Evolutionary conservation across 2,797 vertebrate species (phyloP).

Genomic region (Etheostoma perlongum): DNA sequence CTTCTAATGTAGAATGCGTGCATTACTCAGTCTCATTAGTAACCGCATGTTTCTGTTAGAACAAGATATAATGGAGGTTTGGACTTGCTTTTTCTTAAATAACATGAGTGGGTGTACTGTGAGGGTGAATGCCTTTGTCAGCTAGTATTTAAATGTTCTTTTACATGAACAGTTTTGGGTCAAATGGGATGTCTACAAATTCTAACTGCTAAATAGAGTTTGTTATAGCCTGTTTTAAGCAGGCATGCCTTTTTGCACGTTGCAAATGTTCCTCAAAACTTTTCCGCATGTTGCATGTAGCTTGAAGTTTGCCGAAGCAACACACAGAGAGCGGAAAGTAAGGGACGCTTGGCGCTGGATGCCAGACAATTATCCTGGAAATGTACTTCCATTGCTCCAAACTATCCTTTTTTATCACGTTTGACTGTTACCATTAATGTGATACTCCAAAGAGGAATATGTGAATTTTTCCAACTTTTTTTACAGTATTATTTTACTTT

Average conservation of each 20-base stretch:
- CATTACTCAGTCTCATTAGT: constrained; percentile 69
- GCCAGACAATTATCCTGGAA: too few relatives aligned
- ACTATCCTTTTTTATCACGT: too few relatives aligned
- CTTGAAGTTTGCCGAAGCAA: too few relatives aligned
- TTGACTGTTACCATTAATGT: neutral
- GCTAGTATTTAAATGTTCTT: constrained; percentile 49
- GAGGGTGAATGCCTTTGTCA: constrained; percentile 52
- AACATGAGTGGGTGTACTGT: constrained; percentile 34
- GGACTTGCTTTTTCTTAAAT: constrained; percentile 57
- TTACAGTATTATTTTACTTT: neutral
- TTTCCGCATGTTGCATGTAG: too few relatives aligned
- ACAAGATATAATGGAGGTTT: constrained; percentile 57
- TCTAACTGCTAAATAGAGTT: constrained; percentile 20
- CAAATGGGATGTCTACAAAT: constrained; percentile 29
- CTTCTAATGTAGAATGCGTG: constrained; percentile 68
- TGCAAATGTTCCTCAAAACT: neutral
- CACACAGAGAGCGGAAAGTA: too few relatives aligned
- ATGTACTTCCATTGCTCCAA: too few relatives aligned
- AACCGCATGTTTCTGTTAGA: constrained; percentile 56
- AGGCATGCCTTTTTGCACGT: neutral
- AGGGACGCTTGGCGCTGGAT: too few relatives aligned
- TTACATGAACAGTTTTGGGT: constrained; percentile 35
- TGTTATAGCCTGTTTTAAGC: constrained; percentile 15
- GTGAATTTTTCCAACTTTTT: neutral
- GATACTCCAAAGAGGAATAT: neutral